Evolutionary conservation across 2,888 invertebrate genomes (phyloP).

Genomic region (Trichogramma evanescens): DNA sequence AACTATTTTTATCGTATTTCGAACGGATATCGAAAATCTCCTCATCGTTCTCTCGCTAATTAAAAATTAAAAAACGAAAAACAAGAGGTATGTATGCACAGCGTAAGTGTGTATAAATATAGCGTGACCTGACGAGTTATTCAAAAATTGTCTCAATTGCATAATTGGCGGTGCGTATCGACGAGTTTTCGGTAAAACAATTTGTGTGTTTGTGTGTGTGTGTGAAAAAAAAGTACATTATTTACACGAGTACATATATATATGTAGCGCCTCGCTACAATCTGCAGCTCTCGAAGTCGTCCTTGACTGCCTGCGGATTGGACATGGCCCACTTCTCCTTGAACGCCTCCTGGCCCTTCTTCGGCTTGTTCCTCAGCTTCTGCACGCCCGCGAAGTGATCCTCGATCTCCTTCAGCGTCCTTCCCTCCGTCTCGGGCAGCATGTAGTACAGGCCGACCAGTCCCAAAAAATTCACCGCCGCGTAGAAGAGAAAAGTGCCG

Average conservation of each 20-base stretch:
- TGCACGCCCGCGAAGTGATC: conserved; percentile 60
- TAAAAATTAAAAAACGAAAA: no score
- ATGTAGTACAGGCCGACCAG: conserved; percentile 60
- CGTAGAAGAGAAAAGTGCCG: conserved; percentile 68
- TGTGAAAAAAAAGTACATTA: not conserved
- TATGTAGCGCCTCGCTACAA: conserved; percentile 22
- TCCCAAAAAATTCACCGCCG: conserved; percentile 58
- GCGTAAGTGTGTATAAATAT: no score
- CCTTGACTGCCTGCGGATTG: conserved; percentile 38
- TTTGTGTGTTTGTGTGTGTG: no score
- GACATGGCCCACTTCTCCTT: conserved; percentile 43
- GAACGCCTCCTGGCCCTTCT: conserved; percentile 28
- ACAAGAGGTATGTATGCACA: no score
- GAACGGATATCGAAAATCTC: no score
- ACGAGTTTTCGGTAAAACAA: no score
- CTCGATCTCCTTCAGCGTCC: conserved; percentile 64
- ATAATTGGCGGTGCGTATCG: no score
- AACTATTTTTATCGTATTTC: no score
- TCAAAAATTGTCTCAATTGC: no score
- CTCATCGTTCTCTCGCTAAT: no score
- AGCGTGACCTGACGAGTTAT: no score
- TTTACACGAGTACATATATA: not conserved
- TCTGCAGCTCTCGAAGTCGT: conserved; percentile 37
- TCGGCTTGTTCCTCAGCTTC: conserved; percentile 41
- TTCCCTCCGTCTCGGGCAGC: conserved; percentile 78